phyloP scores from a whole-genome alignment of 2,888 invertebrate species.

The Limnephilus rhombicus region DNA sequence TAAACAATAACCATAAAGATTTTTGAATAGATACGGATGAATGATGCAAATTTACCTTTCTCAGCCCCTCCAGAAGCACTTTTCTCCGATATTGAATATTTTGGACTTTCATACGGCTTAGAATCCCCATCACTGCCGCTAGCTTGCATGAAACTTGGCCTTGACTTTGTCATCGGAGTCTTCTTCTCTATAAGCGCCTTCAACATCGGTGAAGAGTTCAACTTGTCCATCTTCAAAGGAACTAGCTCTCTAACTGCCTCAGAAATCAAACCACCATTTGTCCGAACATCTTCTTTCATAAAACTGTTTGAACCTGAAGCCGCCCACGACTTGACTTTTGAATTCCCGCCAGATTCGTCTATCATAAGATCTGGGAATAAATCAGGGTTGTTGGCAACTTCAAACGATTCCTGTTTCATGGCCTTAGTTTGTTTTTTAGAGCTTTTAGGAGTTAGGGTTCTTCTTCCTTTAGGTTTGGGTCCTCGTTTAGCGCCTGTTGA shows the following conservation, averaged over 20 bases:
- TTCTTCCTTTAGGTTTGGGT: not conserved
- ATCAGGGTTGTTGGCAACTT: not conserved
- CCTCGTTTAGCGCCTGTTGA: not conserved
- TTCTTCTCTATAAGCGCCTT: constrained; percentile 67
- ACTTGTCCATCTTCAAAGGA: constrained; percentile 40
- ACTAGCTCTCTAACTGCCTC: constrained; percentile 10
- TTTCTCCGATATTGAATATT: constrained; percentile 10
- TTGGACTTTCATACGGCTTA: constrained; percentile 14
- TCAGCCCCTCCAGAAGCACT: constrained; percentile 67
- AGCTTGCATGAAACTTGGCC: constrained; percentile 33
- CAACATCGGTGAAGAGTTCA: constrained; percentile 68
- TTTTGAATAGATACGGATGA: constrained; percentile 18
- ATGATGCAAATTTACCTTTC: constrained; percentile 68
- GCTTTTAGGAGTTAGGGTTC: not conserved
- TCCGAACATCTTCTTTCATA: not conserved
- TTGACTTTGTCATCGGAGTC: constrained; percentile 59
- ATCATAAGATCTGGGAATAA: not conserved
- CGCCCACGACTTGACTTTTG: not conserved
- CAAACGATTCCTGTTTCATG: not conserved
- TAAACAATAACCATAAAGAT: not conserved
- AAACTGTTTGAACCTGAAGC: not conserved
- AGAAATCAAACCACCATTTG: not conserved
- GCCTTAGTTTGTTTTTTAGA: not conserved
- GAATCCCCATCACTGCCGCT: not conserved
- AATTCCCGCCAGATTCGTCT: not conserved